Evolutionary conservation across 2,888 invertebrate species (phyloP), one percentile per base, ranked within the genome.

Genomic region (Argyresthia albistria): DNA sequence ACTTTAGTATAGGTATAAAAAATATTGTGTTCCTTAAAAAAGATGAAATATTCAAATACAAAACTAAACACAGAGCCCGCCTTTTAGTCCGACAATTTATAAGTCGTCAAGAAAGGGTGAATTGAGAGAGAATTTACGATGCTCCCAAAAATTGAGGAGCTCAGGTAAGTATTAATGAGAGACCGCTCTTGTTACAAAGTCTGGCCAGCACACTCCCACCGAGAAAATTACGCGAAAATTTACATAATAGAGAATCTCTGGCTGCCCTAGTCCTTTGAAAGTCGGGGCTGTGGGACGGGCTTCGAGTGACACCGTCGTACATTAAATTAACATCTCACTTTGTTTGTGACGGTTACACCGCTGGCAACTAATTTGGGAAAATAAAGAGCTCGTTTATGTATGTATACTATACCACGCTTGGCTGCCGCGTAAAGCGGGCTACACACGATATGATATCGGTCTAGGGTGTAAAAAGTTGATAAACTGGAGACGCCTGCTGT

Each of bases 171-270:
- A 76, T 80, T 80, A 82, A 81, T 76, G 76, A 81, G 75, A 71
- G 70, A 67, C 67, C 64, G 71, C 73, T 80, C 73, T 67, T 61
- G 73, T 82, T 78, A 76, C 83, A 80, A 86, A 84, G 81, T 80
- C 80, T 73, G 75, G 67, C 70, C 71, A 70, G 74, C 72, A 66
- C 66, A 70, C 73, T 70, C 69, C 71, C 71, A 71, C 73, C 67
- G 80, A 76, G 78, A 74, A 83, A 84, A 84, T 84, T 84, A 84
- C 80, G 70, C 67, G 73, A 68, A 77, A 84, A 86, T 86, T 86
- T 86, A 80, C 86, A 86, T 86, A 84, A 86, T 83, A 82, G 82
- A 82, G 80, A 84, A 81, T 80, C 83, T 79, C 82, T 83, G 82
- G 81, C 77, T 68, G 69, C 73, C 75, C 73, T 73, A 67, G 77